phyloP scores from a whole-genome alignment of 2,797 vertebrate genomes.

The Podargus strigoides region DNA sequence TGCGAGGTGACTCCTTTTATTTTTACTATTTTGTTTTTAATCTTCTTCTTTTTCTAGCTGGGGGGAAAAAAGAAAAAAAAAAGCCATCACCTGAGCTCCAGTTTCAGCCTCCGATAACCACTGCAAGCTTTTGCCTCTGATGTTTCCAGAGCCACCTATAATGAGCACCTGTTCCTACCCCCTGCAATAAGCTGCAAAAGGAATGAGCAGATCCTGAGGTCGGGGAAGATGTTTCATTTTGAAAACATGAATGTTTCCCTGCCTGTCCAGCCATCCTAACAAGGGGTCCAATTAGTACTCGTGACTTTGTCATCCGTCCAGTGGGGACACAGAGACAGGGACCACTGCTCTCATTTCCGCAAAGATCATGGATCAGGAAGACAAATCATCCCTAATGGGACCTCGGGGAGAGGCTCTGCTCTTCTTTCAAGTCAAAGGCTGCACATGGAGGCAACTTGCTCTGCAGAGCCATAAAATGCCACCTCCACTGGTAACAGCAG shows the following conservation, averaged over 20 bases:
- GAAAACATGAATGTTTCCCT: not conserved
- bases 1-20: not conserved
- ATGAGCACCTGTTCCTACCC: not conserved
- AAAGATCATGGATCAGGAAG: not conserved
- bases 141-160: not conserved
- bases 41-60: not conserved
- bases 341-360: not conserved
- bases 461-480: not conserved
- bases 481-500: not conserved
- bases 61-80: too few relatives aligned
- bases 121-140: not conserved
- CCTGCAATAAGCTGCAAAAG: not conserved
- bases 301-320: not conserved
- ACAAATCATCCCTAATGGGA: slow-evolving; percentile 35
- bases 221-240: not conserved
- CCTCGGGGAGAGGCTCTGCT: not conserved
- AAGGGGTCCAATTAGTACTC: slow-evolving; percentile 12
- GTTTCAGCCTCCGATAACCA: not conserved
- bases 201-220: not conserved
- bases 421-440: not conserved
- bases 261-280: not conserved
- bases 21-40: not conserved
- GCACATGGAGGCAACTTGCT: not conserved
- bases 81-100: not conserved
- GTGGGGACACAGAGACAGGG: rapidly evolving